Evolutionary conservation across 2,797 vertebrate species (phyloP).

Genomic region (Botia kubotai): DNA sequence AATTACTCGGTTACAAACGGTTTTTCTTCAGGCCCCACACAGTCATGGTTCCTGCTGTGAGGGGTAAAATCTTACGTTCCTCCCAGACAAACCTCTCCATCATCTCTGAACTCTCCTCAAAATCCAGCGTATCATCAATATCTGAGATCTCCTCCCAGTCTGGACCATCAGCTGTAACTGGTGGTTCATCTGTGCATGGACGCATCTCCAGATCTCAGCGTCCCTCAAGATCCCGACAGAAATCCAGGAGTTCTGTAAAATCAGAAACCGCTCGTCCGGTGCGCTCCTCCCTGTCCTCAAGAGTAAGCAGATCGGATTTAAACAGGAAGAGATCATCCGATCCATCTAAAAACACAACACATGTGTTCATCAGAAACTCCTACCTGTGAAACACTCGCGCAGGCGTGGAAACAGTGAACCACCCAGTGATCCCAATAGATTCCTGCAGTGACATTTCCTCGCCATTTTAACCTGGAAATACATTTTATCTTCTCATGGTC

Average conservation of each 20-base stretch:
- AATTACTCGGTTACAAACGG: neutral
- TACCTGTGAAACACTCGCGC: neutral
- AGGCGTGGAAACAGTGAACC: neutral
- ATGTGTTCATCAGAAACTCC: neutral
- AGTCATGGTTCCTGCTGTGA: conserved; percentile 18
- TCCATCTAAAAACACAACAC: neutral
- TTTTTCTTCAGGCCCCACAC: conserved; percentile 35
- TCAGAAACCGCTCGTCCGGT: conserved; percentile 35
- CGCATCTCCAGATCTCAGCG: conserved; percentile 55
- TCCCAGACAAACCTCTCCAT: conserved; percentile 64
- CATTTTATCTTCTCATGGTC: no score
- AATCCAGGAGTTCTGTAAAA: neutral
- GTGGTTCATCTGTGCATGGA: conserved; percentile 10
- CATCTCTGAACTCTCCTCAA: conserved; percentile 64
- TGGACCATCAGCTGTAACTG: conserved; percentile 59
- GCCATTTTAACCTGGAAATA: no score
- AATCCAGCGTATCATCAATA: conserved; percentile 67
- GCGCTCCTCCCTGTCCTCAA: conserved; percentile 25
- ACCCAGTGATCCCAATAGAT: neutral
- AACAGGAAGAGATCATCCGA: neutral
- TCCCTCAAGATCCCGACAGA: neutral
- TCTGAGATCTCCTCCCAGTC: conserved; percentile 69
- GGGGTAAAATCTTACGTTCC: conserved; percentile 7
- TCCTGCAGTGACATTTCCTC: neutral
- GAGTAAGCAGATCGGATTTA: neutral